Evolutionary conservation across 2,113 vertebrate genomes (phyloP).

Genomic region (Silurus meridionalis): DNA sequence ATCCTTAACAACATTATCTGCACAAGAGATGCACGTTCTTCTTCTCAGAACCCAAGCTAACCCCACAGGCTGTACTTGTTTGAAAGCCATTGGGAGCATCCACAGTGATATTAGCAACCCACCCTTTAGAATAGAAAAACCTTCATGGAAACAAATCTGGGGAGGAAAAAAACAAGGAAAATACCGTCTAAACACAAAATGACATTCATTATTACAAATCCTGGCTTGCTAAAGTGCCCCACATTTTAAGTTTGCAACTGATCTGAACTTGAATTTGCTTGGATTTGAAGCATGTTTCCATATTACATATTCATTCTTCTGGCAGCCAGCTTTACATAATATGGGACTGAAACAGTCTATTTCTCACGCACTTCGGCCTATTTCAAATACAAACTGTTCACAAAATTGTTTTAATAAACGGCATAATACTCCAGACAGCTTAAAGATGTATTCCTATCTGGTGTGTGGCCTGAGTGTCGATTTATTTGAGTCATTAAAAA

Average conservation of each 20-base stretch:
- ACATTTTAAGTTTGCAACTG: not conserved
- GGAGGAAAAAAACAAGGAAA: conserved; percentile 24
- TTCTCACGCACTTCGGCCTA: not conserved
- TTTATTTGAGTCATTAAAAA: not conserved
- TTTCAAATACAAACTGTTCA: too few species aligned
- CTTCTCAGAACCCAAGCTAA: conserved; percentile 18
- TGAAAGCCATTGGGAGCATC: conserved; percentile 33
- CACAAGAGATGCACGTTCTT: not conserved
- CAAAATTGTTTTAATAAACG: too few species aligned
- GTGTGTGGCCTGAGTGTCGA: not conserved
- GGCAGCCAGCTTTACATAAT: not conserved
- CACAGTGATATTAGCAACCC: conserved; percentile 16
- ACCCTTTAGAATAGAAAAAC: conserved; percentile 5
- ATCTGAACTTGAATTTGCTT: not conserved
- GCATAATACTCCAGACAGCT: not conserved
- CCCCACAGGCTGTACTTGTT: not conserved
- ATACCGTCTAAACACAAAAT: not conserved
- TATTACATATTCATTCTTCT: not conserved
- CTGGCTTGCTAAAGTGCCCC: not conserved
- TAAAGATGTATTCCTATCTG: not conserved
- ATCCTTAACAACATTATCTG: not conserved
- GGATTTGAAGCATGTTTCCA: not conserved
- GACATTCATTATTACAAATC: not conserved
- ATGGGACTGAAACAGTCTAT: too few species aligned
- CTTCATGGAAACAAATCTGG: conserved; percentile 18